Base-by-base conservation (phyloP, 92 coral and sea anemone genomes). In the Palythoa grandiflora region DNA sequence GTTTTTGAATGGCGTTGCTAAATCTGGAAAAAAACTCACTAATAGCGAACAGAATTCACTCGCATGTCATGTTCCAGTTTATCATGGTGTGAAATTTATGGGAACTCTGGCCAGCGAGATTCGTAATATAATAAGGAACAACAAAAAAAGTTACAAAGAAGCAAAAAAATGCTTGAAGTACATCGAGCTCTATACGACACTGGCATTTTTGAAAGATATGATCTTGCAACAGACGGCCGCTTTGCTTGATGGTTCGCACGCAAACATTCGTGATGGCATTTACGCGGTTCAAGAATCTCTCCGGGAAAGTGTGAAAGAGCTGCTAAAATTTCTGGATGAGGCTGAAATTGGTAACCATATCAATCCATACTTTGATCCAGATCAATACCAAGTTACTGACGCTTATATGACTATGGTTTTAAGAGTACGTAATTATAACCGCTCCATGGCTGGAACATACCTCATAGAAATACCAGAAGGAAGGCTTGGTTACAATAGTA, bases 341-440 rank as follows among this genome's bases (percentile, higher is more conserved):
- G 2, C 84, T 16, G 73, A 86, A n/a, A 36, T 57, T 59, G 89
- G 89, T 14, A 36, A 38, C 20, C 35, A 77, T 9, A 86, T 74
- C 36, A 6, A 77, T 65, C 86, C 84, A 6, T 86, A 86, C 71
- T 86, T 74, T 86, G 89, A 86, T 61, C 89, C 89, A n/a, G 84
- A 86, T 19, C 0, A 50, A 28, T 40, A 63, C 59, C 21, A 10
- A 3, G 50, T 77, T 2, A 86, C 84, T 15, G 89, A 86, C 40
- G 73, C 87, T 28, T 28, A 28, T 28, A 28, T 28, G 28, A 28
- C 28, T 28, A 28, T 0, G 28, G 28, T 28, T 28, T 28, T 86
- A 86, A 28, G 2, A 53, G 14, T 53, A 53, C 3, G 5, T 53
- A 14, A 53, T 2, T 53, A 53, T 53, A 6, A 53, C 60, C 60